These are phyloP conservation scores for Triops longicaudatus DNA, from an alignment of 1,140 invertebrate genomes.

Conservation along the genomic window DNA sequence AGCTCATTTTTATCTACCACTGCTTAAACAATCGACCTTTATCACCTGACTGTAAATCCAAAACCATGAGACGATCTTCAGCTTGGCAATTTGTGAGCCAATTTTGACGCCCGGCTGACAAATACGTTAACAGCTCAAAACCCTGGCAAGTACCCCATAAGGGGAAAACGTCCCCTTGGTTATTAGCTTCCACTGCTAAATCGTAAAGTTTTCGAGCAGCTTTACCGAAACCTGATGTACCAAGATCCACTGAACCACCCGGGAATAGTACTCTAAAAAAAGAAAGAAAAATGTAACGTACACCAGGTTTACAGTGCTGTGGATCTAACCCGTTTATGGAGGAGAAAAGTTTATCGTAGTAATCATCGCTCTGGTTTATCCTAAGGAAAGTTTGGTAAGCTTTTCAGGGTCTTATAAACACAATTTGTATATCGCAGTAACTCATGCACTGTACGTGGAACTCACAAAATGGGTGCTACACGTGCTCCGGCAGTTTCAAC, in stretches of 20 bases:
- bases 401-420: background rate
- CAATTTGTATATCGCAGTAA: background rate
- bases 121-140: constrained; percentile 69
- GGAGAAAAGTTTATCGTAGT: constrained; percentile 41
- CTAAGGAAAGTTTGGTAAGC: constrained; percentile 32
- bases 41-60: constrained; percentile 54
- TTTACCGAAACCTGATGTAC: constrained; percentile 58
- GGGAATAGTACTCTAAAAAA: constrained; percentile 58
- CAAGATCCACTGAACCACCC: constrained; percentile 48
- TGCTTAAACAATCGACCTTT: background rate
- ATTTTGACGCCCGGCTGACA: constrained; percentile 51
- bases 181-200: constrained; percentile 56
- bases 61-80: constrained; percentile 48
- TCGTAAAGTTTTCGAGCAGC: constrained; percentile 57
- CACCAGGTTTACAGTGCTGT: background rate
- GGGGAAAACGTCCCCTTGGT: constrained; percentile 65
- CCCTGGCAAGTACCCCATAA: constrained; percentile 82
- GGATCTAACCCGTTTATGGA: constrained; percentile 42
- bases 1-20: background rate
- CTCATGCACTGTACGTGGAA: background rate
- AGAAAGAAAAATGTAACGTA: background rate
- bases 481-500: constrained; percentile 70
- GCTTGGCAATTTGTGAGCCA: constrained; percentile 53
- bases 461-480: constrained; percentile 72
- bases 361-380: constrained; percentile 37